phyloP scores from a whole-genome alignment of 92 coral and sea anemone genomes.

The Paramuricea clavata region DNA sequence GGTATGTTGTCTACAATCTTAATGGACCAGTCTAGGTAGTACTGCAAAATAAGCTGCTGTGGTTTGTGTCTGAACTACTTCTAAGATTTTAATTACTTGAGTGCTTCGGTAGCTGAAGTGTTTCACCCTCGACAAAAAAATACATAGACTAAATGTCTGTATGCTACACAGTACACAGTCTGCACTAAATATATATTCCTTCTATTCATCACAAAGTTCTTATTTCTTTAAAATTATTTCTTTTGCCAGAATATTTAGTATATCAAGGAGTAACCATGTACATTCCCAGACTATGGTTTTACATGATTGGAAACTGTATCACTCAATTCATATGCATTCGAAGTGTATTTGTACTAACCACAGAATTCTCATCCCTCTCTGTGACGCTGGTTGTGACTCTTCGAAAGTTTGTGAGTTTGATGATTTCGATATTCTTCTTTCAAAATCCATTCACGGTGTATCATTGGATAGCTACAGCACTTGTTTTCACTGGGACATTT shows the following conservation, averaged over 20 bases:
- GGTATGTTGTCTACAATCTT: slow-evolving; percentile 77
- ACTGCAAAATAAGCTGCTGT: too few relatives aligned
- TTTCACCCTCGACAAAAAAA: too few relatives aligned
- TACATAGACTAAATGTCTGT: not conserved
- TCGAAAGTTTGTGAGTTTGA: slow-evolving; percentile 90
- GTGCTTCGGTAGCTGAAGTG: too few relatives aligned
- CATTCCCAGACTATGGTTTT: slow-evolving; percentile 92
- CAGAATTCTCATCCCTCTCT: slow-evolving; percentile 93
- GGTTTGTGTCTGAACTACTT: too few relatives aligned
- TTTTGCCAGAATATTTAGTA: slow-evolving; percentile 76
- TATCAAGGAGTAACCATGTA: slow-evolving; percentile 62
- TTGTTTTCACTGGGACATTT: slow-evolving; percentile 90
- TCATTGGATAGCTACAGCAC: slow-evolving; percentile 90
- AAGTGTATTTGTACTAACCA: slow-evolving; percentile 89
- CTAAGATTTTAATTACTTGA: too few relatives aligned
- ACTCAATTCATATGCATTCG: slow-evolving; percentile 94
- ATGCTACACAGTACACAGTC: too few relatives aligned
- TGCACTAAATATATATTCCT: too few relatives aligned
- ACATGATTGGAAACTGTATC: slow-evolving; percentile 83
- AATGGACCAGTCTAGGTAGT: too few relatives aligned
- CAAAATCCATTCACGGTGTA: slow-evolving; percentile 85
- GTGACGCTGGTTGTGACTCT: slow-evolving; percentile 95
- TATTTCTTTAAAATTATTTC: not conserved
- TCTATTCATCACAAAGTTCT: not conserved
- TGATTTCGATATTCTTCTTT: slow-evolving; percentile 88